Evolutionary conservation across 1,140 invertebrate genomes (phyloP), one percentile per base, ranked within the genome.

Genomic region (Drosophila nebulosa): DNA sequence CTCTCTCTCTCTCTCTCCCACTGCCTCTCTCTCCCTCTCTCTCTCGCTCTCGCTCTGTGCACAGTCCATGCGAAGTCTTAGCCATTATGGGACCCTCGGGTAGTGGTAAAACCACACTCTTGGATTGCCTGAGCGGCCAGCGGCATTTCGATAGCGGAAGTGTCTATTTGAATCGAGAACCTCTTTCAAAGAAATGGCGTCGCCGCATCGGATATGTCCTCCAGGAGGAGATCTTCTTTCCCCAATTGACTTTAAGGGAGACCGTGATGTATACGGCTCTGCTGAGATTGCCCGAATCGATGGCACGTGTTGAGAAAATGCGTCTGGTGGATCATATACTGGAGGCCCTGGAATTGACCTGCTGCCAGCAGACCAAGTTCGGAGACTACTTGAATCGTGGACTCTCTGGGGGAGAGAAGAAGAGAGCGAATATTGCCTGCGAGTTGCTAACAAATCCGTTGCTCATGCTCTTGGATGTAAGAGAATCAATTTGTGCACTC

Each of bases 21-120:
- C 14, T 39, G 9, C 35, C 16, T 52, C 18, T 59, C 14, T 7
- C 14, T 39, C n/a, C 35, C 16, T 52, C 4, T 1, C 4, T 51
- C 24, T 35, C 1, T 16, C 10, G 0, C 10, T 0, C 10, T 14
- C n/a, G 2, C 14, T 30, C 27, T 30, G 7, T 6, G 7, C 10
- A 9, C 53, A 91, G 90, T 64, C 96, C 96, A 4, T 96, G 96
- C 42, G 95, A 97, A 90, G 92, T 97, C 16, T 91, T 97, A 68
- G 96, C 96, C 66, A 94, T 97, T 18, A 96, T 97, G 95, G 96
- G 96, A 68, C 95, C 96, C 9, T 96, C 95, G 79, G 96, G 96
- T 32, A 92, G 93, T 64, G 96, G 96, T 35, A 97, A 97, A 92
- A 97, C 96, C 1, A 97, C 96, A 24, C 92, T 97, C 18, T 90